phyloP scores from a whole-genome alignment of 2,113 vertebrate genomes.

The Marcusenius ussheri region DNA sequence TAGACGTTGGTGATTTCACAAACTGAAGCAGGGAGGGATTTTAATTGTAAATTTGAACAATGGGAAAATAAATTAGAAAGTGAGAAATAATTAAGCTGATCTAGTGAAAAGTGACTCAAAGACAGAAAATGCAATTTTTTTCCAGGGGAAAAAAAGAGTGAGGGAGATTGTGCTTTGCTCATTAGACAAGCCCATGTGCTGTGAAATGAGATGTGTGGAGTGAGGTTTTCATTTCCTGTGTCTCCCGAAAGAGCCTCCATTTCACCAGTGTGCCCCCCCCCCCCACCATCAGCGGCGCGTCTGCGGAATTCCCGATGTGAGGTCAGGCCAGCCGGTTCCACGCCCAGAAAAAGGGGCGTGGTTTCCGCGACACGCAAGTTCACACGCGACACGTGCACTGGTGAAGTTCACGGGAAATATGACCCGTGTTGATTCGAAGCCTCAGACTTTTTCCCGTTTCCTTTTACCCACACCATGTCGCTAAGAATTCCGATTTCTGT shows the following conservation, averaged over 20 bases:
- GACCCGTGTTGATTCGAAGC: neutral
- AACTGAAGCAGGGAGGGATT: neutral
- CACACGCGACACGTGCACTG: neutral
- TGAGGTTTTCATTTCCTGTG: neutral
- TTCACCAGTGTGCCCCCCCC: neutral
- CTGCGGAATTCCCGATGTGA: neutral
- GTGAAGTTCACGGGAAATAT: neutral
- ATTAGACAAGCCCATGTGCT: conserved; percentile 26
- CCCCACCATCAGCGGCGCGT: neutral
- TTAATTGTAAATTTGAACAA: conserved; percentile 14
- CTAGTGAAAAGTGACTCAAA: conserved; percentile 15
- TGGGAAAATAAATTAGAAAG: neutral
- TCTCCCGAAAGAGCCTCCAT: neutral
- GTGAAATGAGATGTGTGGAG: conserved; percentile 6
- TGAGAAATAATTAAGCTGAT: conserved; percentile 14
- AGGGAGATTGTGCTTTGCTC: conserved; percentile 3
- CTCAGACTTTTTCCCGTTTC: neutral
- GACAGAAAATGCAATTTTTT: conserved; percentile 18
- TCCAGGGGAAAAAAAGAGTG: neutral
- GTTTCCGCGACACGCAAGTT: neutral
- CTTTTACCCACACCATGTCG: neutral
- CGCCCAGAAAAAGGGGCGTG: neutral
- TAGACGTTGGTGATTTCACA: conserved; percentile 36
- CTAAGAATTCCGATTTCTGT: neutral
- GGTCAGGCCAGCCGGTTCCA: neutral